phyloP scores from a whole-genome alignment of 2,888 invertebrate species.

The Dinocampus coccinellae region DNA sequence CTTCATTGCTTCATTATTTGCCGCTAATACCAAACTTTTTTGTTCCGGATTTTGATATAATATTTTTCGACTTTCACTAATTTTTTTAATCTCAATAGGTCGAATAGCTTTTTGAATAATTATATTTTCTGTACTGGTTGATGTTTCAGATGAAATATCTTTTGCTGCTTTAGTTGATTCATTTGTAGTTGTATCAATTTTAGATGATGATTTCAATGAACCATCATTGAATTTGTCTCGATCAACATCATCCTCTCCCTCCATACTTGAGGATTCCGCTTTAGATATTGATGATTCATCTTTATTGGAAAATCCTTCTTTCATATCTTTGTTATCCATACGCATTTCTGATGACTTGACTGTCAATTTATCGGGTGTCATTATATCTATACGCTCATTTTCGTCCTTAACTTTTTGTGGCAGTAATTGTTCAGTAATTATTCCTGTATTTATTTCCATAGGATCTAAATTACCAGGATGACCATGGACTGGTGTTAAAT shows the following conservation, averaged over 20 bases:
- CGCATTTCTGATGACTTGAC: background rate
- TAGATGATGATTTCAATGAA: constrained; percentile 70
- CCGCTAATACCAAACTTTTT: constrained; percentile 53
- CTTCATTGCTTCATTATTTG: constrained; percentile 55
- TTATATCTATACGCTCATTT: constrained; percentile 62
- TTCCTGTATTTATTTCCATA: constrained; percentile 57
- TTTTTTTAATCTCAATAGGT: constrained; percentile 83
- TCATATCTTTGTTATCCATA: constrained; percentile 37
- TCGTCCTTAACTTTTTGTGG: constrained; percentile 54
- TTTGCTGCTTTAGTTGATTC: constrained; percentile 71
- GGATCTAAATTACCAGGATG: constrained; percentile 66
- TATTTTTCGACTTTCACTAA: constrained; percentile 78
- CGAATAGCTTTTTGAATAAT: constrained; percentile 89
- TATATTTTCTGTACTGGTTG: constrained; percentile 92
- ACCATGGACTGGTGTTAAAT: constrained; percentile 62
- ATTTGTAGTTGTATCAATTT: constrained; percentile 54
- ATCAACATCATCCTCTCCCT: constrained; percentile 76
- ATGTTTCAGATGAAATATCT: constrained; percentile 85
- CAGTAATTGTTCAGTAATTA: constrained; percentile 58
- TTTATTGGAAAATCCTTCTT: constrained; percentile 55
- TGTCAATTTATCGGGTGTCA: background rate
- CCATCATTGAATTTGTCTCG: constrained; percentile 66
- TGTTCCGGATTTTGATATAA: constrained; percentile 72
- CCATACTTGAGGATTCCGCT: constrained; percentile 91
- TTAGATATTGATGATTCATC: constrained; percentile 79